These are phyloP conservation scores for Tautogolabrus adspersus DNA, from an alignment of 2,113 vertebrate species.

Conservation along the genomic window DNA sequence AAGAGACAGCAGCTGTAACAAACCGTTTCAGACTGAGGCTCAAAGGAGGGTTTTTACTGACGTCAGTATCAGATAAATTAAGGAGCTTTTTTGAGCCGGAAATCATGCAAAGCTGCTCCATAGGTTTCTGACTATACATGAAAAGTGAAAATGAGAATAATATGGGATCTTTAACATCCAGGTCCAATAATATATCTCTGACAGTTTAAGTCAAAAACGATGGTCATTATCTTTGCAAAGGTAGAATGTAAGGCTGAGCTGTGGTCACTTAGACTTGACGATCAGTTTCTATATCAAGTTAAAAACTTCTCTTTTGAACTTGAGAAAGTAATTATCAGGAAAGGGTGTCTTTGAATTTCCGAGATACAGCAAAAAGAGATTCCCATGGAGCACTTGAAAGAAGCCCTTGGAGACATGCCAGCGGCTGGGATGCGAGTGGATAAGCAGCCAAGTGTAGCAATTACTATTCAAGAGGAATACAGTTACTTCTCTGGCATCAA, in stretches of 20 bases:
- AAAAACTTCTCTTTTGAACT: background rate
- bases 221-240: background rate
- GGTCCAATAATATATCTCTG: background rate
- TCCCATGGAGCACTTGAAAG: slow-evolving; percentile 14
- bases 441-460: slow-evolving; percentile 50
- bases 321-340: background rate
- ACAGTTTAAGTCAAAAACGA: background rate
- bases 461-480: slow-evolving; percentile 44
- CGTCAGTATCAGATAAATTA: no score
- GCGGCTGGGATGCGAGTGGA: slow-evolving; percentile 19
- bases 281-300: background rate
- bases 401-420: slow-evolving; percentile 35
- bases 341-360: slow-evolving; percentile 6
- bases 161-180: background rate
- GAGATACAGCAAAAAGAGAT: slow-evolving; percentile 4
- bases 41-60: no score
- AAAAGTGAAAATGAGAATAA: no score
- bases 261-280: background rate
- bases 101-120: no score
- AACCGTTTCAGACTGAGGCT: no score
- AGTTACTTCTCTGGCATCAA: slow-evolving; percentile 36
- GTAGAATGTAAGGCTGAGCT: background rate
- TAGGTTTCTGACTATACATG: no score
- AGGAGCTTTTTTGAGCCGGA: no score
- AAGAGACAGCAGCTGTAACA: no score